Evolutionary conservation across 2,888 invertebrate genomes (phyloP), one percentile per base, ranked within the genome.

Genomic region (Lasioglossum leucozonium): DNA sequence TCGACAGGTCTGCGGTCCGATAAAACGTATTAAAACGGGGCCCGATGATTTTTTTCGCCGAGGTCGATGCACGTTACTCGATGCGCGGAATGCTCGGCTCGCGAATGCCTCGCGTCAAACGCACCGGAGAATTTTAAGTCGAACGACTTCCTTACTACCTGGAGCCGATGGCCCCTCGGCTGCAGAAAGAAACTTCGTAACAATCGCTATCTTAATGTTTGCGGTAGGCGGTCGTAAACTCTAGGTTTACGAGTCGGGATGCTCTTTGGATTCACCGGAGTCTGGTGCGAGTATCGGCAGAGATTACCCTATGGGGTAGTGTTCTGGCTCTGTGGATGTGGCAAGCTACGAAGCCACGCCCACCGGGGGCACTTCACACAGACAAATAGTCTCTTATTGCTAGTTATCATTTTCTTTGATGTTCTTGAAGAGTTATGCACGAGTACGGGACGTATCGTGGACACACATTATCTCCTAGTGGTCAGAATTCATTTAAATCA

Each of bases 111-210:
- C 47, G 77, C 58, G 71, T 51, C 40, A 67, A 80, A 73, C 65
- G 67, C 76, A 51, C 51, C 79, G 44, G 30, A 71, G 71, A 78
- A 87, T 82, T 76, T 75, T 62, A 42, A 26, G 55, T 67, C 30
- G 72, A 78, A 85, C 78, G 73, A 87, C 78, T 87, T 87, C 84
- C 88, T 82, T 72, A 76, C 71, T 75, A 44, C 69, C 40, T 11
- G 47, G 34, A 40, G 30, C 72, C 10, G 55, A 18, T 3, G 26
- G 47, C 18, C 18, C 37, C 44, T 44, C 13, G 34, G 11, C n/a
- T 13, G 10, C 10, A 16, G 67, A 73, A 58, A 72, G 44, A 51
- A n/a, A 76, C 42, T 69, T 55, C 26, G 42, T 44, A 81, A 62
- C 73, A 79, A 73, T 73, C 65, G 34, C 75, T 67, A 74, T 74